A percentile compares a stretch with the other conserved stretches of the same genome.
These are phyloP conservation scores for Danionella cerebrum DNA, from an alignment of 2,113 vertebrate genomes.

Conservation along the genomic window DNA sequence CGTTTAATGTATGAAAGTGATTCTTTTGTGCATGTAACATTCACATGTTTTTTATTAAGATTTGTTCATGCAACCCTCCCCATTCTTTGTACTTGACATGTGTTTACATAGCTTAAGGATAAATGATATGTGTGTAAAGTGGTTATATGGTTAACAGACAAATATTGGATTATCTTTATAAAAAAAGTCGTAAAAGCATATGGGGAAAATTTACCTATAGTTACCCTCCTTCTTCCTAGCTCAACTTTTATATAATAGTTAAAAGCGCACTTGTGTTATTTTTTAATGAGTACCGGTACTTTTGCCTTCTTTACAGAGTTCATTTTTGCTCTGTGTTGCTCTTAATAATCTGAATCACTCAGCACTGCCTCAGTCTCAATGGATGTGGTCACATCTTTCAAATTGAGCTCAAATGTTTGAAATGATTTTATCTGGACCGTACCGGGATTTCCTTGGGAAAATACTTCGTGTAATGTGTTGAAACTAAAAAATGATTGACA, in stretches of 20 bases:
- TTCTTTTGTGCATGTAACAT: not conserved
- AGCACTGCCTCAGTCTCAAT: not conserved
- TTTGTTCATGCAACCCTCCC: not conserved
- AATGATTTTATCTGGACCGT: not conserved
- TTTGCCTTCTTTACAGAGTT: not conserved
- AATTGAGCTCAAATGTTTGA: not conserved
- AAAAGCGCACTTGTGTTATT: too few relatives aligned
- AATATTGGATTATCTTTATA: not conserved
- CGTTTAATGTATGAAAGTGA: too few relatives aligned
- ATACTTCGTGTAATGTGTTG: not conserved
- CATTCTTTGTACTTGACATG: not conserved
- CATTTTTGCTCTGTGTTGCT: not conserved
- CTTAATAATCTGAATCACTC: not conserved
- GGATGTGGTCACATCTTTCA: not conserved
- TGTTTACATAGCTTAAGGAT: not conserved
- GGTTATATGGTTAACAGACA: not conserved
- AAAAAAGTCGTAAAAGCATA: not conserved
- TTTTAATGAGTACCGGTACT: too few relatives aligned
- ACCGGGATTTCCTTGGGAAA: not conserved
- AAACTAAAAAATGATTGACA: not conserved
- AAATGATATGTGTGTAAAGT: not conserved
- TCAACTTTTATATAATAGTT: too few relatives aligned
- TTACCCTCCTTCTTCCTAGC: too few relatives aligned
- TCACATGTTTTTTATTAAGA: not conserved
- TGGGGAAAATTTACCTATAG: rapidly evolving